Percentiles rank a stretch among this genome's conserved stretches.
These are phyloP conservation scores for Taeniopygia guttata DNA, from an alignment of 2,797 vertebrate genomes.

Conservation along the genomic window DNA sequence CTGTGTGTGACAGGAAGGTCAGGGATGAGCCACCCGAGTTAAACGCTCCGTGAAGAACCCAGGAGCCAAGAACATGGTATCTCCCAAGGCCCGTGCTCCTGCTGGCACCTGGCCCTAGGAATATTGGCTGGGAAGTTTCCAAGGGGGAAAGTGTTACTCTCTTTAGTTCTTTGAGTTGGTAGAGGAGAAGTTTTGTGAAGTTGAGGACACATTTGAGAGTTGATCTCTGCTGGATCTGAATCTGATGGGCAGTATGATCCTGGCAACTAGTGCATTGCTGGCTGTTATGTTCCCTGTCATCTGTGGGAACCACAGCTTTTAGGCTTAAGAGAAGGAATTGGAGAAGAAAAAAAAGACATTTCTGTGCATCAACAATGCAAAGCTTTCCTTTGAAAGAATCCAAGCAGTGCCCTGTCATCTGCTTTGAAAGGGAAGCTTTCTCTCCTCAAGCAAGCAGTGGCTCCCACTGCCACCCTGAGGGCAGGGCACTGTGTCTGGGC, in stretches of 20 bases:
- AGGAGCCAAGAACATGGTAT: fast-evolving
- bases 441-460: not conserved
- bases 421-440: not conserved
- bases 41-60: not conserved
- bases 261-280: not conserved
- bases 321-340: not conserved
- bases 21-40: not conserved
- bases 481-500: fast-evolving
- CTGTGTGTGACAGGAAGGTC: not conserved
- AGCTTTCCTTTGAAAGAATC: not conserved
- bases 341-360: not conserved
- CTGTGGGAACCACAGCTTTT: not conserved
- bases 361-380: not conserved
- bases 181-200: not conserved
- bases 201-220: fast-evolving
- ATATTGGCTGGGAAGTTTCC: not conserved
- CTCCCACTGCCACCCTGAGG: not conserved
- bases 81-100: not conserved
- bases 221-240: not conserved
- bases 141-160: not conserved
- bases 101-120: not conserved
- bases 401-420: not conserved
- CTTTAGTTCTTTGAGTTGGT: not conserved
- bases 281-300: not conserved
- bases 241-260: not conserved